Conservation (phyloP, 2,797 vertebrate genomes). For the Champsocephalus gunnari region DNA sequence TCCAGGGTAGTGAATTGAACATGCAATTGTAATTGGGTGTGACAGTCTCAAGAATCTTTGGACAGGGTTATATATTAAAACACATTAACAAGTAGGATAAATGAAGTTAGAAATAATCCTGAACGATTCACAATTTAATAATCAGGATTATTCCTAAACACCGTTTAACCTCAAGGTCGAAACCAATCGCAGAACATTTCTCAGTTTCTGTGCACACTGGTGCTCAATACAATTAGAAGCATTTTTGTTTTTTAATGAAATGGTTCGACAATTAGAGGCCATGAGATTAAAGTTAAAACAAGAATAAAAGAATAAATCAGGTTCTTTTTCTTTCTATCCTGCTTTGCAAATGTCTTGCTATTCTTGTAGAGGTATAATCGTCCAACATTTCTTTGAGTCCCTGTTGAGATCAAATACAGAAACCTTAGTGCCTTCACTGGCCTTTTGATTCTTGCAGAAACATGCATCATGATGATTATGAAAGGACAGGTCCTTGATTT, state of each 20-base stretch:
- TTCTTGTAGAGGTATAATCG: conserved; percentile 16
- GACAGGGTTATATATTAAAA: neutral
- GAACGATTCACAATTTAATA: neutral
- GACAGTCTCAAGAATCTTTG: neutral
- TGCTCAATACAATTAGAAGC: too few species aligned
- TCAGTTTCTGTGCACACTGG: too few species aligned
- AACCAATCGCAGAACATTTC: too few species aligned
- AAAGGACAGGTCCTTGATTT: conserved; percentile 26
- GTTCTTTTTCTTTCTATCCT: neutral
- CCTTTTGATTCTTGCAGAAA: conserved; percentile 17
- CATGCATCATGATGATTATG: conserved; percentile 4
- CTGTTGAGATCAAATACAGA: conserved; percentile 3
- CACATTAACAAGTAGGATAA: neutral
- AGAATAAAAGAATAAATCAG: too few species aligned
- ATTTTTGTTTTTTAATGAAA: too few species aligned
- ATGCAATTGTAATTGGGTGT: too few species aligned
- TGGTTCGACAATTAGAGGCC: too few species aligned
- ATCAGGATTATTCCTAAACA: neutral
- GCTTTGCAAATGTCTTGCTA: conserved; percentile 6
- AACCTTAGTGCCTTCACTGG: neutral
- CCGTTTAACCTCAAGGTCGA: neutral
- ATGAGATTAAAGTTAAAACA: too few species aligned
- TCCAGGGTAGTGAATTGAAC: too few species aligned
- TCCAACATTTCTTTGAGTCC: conserved; percentile 14
- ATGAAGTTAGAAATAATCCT: neutral